Evolutionary conservation across 1,140 invertebrate genomes (phyloP), one percentile per base, ranked within the genome.

Genomic region (Drosophila suzukii): DNA sequence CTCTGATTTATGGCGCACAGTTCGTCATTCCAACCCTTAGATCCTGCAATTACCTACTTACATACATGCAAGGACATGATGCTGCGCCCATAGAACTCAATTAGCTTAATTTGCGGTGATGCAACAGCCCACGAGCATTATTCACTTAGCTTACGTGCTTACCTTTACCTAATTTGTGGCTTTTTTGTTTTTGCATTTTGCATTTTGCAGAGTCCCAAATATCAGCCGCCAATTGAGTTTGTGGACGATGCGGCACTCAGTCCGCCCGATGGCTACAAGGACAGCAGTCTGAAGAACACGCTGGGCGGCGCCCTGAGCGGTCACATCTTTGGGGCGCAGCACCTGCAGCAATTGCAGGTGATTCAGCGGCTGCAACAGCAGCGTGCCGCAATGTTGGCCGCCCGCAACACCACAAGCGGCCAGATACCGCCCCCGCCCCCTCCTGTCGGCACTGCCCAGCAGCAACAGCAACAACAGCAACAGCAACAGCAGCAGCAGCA

Each of bases 231-330:
- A 7, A 91, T 94, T 56, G 94, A 95, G 67, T 95, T 95, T 79
- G 94, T 94, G 36, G 95, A 96, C 85, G 95, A 95, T 60, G 96
- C 96, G n/a, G 97, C 96, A 3, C 94, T 97, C 6, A 97, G 96
- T 86, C 96, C 96, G 50, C 96, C 96, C 10, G 96, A 97, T 82
- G 96, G 96, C 7, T 97, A 97, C 93, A 97, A 97, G 92, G 96
- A 97, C 83, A 93, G 93, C 93, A 93, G 94, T 76, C 92, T 94
- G 56, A 93, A 93, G 89, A 82, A 91, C 81, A 89, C 94, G 75
- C 83, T 94, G 74, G 93, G 94, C 39, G 94, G 93, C 49, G 94
- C 94, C 67, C 89, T 94, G n/a, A 93, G 93, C 53, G 93, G 94
- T 15, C 94, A 94, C 56, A 94, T 94, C 60, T 94, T 94, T 81